Conservation (phyloP, 2,113 vertebrate genomes). For the Lampris megalopsis region DNA sequence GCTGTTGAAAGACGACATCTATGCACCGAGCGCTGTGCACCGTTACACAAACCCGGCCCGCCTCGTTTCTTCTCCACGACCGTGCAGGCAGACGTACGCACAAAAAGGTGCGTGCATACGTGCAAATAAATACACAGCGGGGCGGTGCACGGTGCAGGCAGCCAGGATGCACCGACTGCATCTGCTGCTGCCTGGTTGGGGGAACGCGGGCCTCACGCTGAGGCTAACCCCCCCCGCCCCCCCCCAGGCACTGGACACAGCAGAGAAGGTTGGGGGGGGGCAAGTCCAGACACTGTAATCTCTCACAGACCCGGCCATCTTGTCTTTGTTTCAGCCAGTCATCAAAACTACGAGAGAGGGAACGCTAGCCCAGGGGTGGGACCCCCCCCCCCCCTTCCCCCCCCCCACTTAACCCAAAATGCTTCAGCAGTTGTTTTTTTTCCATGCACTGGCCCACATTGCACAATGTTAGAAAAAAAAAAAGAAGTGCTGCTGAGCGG, state of each 20-base stretch:
- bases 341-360: slow-evolving; percentile 10
- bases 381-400: slow-evolving; percentile 42
- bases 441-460: background rate
- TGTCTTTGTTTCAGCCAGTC: slow-evolving; percentile 68
- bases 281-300: slow-evolving; percentile 54
- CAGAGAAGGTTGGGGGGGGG: slow-evolving; percentile 24
- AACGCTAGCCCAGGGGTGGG: slow-evolving; percentile 33
- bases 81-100: slow-evolving; percentile 24
- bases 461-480: background rate
- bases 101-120: background rate
- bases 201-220: background rate
- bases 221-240: background rate
- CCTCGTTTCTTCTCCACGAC: slow-evolving; percentile 2
- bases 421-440: slow-evolving; percentile 41
- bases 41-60: background rate
- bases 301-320: slow-evolving; percentile 59
- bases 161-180: too few relatives aligned
- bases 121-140: too few relatives aligned
- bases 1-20: slow-evolving; percentile 49
- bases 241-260: slow-evolving; percentile 12
- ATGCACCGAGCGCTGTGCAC: slow-evolving; percentile 32
- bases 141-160: too few relatives aligned
- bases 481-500: slow-evolving; percentile 21
- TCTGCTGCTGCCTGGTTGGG: too few relatives aligned
- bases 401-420: slow-evolving; percentile 45